phyloP scores from a whole-genome alignment of 1,140 invertebrate species.

The Leguminivora glycinivorella region DNA sequence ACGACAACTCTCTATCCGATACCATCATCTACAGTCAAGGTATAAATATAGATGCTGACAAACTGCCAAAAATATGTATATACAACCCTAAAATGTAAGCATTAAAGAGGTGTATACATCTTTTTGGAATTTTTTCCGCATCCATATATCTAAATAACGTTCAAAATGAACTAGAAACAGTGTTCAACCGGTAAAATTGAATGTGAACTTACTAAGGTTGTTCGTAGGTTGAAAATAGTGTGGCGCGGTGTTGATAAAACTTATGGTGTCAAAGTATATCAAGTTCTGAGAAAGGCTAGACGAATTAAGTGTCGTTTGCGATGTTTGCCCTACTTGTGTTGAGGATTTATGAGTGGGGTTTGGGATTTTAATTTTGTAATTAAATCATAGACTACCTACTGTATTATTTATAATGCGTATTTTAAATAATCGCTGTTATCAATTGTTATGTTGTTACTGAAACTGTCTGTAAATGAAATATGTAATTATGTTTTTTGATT shows the following conservation, averaged over 20 bases:
- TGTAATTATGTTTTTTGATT: no score
- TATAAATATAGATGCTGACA: no score
- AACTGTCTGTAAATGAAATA: no score
- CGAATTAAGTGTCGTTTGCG: conserved; percentile 44
- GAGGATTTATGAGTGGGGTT: conserved; percentile 36
- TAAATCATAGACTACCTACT: neutral
- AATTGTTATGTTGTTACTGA: no score
- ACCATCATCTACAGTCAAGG: neutral
- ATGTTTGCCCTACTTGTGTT: conserved; percentile 44
- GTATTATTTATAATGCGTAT: no score
- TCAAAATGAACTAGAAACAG: neutral
- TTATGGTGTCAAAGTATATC: conserved; percentile 29
- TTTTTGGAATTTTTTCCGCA: no score
- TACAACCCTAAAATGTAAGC: no score
- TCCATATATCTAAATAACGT: no score
- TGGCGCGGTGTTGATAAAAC: neutral
- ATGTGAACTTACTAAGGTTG: neutral
- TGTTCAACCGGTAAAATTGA: neutral
- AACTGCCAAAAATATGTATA: no score
- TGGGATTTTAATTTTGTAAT: neutral
- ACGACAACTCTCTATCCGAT: conserved; percentile 12
- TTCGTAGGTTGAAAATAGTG: neutral
- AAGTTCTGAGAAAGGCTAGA: conserved; percentile 37
- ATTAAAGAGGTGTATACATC: no score
- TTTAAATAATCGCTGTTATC: no score